phyloP scores from a whole-genome alignment of 2,888 invertebrate species.

The Pandemis cinnamomeana region DNA sequence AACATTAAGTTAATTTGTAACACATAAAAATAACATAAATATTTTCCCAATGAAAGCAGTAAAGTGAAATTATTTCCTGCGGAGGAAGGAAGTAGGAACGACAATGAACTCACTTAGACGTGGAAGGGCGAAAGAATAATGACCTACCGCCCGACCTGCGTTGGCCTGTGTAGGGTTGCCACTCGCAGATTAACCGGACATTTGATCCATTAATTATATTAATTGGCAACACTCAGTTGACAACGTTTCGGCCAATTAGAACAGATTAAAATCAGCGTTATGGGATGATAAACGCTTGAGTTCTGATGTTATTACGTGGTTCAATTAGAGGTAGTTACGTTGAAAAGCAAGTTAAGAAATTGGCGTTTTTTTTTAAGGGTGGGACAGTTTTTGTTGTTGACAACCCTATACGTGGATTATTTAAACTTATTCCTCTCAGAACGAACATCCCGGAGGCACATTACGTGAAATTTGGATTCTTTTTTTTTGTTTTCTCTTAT shows the following conservation, averaged over 20 bases:
- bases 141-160: constrained; percentile 54
- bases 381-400: neutral
- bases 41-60: constrained; percentile 65
- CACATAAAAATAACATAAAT: constrained; percentile 56
- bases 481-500: constrained; percentile 58
- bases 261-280: neutral
- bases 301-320: neutral
- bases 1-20: constrained; percentile 35
- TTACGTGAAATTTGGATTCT: constrained; percentile 57
- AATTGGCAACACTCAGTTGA: constrained; percentile 8
- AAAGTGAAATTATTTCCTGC: constrained; percentile 73
- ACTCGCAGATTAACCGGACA: constrained; percentile 22
- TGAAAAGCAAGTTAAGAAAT: neutral
- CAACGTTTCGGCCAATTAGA: neutral
- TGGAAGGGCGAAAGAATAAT: constrained; percentile 73
- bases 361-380: neutral
- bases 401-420: constrained; percentile 56
- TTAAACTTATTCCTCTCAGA: constrained; percentile 71
- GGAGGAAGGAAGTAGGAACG: constrained; percentile 73
- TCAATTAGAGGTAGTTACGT: neutral
- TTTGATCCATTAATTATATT: constrained; percentile 25
- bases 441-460: constrained; percentile 60
- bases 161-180: constrained; percentile 37
- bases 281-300: neutral
- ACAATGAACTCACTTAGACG: constrained; percentile 73